Evolutionary conservation across 2,797 vertebrate genomes (phyloP).

Genomic region (Momotus momota): DNA sequence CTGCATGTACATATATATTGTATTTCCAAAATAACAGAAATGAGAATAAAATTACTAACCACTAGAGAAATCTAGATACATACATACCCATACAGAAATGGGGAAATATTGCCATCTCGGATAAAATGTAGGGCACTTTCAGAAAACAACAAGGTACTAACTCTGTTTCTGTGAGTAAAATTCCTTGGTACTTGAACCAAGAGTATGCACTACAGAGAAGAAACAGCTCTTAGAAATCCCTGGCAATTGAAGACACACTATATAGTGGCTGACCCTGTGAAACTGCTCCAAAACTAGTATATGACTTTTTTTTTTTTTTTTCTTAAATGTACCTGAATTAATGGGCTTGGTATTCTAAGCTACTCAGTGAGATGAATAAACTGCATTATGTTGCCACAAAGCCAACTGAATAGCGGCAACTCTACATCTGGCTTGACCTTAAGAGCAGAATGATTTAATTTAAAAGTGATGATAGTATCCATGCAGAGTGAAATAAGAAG

Average conservation of each 20-base stretch:
- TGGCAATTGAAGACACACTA: constrained; percentile 51
- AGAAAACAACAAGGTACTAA: neutral
- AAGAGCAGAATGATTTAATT: neutral
- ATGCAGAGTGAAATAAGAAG: neutral
- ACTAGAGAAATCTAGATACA: neutral
- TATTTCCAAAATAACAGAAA: neutral
- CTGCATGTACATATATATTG: neutral
- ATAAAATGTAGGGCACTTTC: neutral
- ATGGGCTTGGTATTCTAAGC: neutral
- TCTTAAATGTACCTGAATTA: neutral
- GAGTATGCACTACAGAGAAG: constrained; percentile 38
- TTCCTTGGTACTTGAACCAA: constrained; percentile 21
- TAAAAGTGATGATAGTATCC: neutral
- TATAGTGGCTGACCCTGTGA: neutral
- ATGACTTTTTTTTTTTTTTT: neutral
- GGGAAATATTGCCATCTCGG: neutral
- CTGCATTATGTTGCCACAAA: neutral
- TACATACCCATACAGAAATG: neutral
- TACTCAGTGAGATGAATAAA: constrained; percentile 8
- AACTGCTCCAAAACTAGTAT: constrained; percentile 6
- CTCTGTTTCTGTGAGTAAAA: neutral
- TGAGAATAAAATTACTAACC: neutral
- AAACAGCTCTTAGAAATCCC: constrained; percentile 65
- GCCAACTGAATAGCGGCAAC: neutral
- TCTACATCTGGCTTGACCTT: neutral